Conservation (phyloP, 2,113 vertebrate genomes). For the Pitta sordida region DNA sequence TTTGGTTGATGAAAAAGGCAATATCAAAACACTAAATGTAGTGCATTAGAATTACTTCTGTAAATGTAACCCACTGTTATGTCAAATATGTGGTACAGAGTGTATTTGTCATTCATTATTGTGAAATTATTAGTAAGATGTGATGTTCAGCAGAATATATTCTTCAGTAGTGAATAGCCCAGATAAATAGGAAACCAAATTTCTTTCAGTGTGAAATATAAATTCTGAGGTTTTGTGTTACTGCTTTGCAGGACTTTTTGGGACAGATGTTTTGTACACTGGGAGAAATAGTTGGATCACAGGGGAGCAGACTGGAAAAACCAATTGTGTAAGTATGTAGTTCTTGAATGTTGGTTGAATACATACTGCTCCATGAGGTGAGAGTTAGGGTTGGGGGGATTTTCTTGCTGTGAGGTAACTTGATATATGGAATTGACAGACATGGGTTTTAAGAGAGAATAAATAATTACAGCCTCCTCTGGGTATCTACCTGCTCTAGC, state of each 20-base stretch:
- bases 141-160: not conserved
- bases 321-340: constrained; percentile 85
- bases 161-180: not conserved
- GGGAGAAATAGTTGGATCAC: constrained; percentile 93
- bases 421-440: not conserved
- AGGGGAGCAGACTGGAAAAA: constrained; percentile 91
- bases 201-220: not conserved
- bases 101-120: not conserved
- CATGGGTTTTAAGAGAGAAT: not conserved
- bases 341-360: not conserved
- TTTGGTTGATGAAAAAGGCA: not conserved
- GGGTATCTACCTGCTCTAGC: not conserved
- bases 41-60: not conserved
- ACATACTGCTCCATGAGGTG: not conserved
- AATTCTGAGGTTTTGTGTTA: constrained; percentile 2
- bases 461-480: not conserved
- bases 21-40: not conserved
- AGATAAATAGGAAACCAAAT: not conserved
- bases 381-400: not conserved
- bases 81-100: not conserved
- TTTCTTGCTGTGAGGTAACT: not conserved
- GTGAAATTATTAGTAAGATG: not conserved
- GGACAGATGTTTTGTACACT: constrained; percentile 92
- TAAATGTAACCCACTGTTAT: not conserved
- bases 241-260: constrained; percentile 88